phyloP scores from a whole-genome alignment of 2,797 vertebrate species.

The Hippopotamyrus pictus region DNA sequence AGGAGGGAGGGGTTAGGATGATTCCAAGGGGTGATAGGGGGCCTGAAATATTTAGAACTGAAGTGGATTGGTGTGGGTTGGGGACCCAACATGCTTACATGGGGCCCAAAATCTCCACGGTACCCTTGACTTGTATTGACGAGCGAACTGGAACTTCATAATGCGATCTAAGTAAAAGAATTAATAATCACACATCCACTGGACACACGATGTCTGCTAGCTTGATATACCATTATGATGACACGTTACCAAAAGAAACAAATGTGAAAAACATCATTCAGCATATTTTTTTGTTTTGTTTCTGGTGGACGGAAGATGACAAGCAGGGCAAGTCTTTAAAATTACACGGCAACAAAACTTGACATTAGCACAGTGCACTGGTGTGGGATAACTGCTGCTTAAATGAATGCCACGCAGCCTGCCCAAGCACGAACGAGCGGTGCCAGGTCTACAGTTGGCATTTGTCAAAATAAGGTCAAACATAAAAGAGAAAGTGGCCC shows the following conservation, averaged over 20 bases:
- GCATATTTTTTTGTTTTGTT: not conserved
- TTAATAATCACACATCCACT: not conserved
- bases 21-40: not conserved
- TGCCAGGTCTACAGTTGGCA: slow-evolving; percentile 38
- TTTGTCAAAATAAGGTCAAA: slow-evolving; percentile 53
- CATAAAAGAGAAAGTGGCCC: slow-evolving; percentile 9
- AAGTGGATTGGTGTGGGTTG: not conserved
- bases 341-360: not conserved
- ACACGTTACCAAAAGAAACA: not conserved
- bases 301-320: not conserved
- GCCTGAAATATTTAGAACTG: not conserved
- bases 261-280: not conserved
- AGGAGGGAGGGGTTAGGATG: not conserved
- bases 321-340: not conserved
- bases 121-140: not conserved
- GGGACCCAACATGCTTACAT: not conserved
- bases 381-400: not conserved
- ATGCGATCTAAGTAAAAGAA: not conserved
- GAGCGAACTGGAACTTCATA: not conserved
- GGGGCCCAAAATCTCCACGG: not conserved
- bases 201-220: not conserved
- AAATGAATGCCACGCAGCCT: not conserved
- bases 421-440: not conserved
- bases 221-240: not conserved
- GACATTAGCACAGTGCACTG: not conserved